phyloP scores from a whole-genome alignment of 2,888 invertebrate species.

The Gymnoscelis rufifasciata region DNA sequence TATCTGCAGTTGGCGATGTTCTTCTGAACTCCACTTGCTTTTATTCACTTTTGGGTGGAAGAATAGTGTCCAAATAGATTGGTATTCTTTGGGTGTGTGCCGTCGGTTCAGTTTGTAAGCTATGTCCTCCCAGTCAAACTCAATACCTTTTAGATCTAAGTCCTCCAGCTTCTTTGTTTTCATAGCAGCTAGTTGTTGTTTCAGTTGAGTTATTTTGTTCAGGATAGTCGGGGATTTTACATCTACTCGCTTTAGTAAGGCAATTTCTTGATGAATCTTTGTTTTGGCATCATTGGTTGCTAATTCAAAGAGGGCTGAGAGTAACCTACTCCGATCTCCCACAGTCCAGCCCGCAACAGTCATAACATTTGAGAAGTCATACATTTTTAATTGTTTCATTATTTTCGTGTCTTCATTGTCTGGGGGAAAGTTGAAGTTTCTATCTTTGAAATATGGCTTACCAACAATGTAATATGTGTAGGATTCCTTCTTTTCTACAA shows the following conservation, averaged over 20 bases:
- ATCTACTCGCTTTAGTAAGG: constrained; percentile 32
- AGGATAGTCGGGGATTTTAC: constrained; percentile 17
- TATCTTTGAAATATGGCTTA: constrained; percentile 84
- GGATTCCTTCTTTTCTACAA: background rate
- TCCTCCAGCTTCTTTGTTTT: constrained; percentile 41
- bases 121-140: constrained; percentile 81
- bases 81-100: constrained; percentile 82
- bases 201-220: constrained; percentile 32
- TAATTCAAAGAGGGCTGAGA: constrained; percentile 65
- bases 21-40: constrained; percentile 48
- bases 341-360: constrained; percentile 76
- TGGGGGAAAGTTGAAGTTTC: constrained; percentile 65
- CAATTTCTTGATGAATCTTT: constrained; percentile 40
- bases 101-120: constrained; percentile 66
- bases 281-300: constrained; percentile 41
- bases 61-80: constrained; percentile 84
- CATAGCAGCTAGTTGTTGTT: constrained; percentile 38
- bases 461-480: constrained; percentile 38
- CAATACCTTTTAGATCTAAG: constrained; percentile 53
- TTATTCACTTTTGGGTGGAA: constrained; percentile 83
- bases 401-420: constrained; percentile 80
- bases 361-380: constrained; percentile 66
- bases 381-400: constrained; percentile 53
- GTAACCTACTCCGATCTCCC: constrained; percentile 76
- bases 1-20: constrained; percentile 46